A percentile compares a stretch with the other conserved stretches of the same genome.
phyloP scores from a whole-genome alignment of 1,140 invertebrate species.

The Drosophila kohkoa region DNA sequence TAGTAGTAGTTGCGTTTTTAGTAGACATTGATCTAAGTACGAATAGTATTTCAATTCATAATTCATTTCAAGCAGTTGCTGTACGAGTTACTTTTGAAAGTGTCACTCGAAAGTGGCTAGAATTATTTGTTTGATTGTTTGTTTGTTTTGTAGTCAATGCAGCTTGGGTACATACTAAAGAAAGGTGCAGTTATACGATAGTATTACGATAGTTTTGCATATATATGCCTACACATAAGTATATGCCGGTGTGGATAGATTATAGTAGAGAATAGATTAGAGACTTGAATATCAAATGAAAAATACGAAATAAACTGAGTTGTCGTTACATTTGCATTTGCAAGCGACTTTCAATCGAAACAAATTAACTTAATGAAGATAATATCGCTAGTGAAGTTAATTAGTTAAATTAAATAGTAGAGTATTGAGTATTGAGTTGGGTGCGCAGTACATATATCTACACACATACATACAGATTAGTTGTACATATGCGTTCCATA shows the following conservation, averaged over 20 bases:
- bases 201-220: slow-evolving; percentile 53
- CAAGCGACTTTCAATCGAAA: slow-evolving; percentile 4
- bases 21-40: slow-evolving; percentile 75
- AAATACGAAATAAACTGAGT: slow-evolving; percentile 1
- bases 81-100: slow-evolving; percentile 28
- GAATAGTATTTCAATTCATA: slow-evolving; percentile 55
- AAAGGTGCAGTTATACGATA: slow-evolving; percentile 65
- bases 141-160: slow-evolving; percentile 56
- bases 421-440: slow-evolving; percentile 14
- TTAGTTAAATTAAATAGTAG: slow-evolving; percentile 11
- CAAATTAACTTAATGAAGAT: slow-evolving; percentile 5
- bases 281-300: neutral
- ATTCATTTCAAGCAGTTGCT: slow-evolving; percentile 67
- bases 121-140: slow-evolving; percentile 42
- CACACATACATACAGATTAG: slow-evolving; percentile 59
- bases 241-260: slow-evolving; percentile 1
- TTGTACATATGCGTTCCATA: slow-evolving; percentile 56
- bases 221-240: slow-evolving; percentile 23
- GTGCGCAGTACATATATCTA: slow-evolving; percentile 37
- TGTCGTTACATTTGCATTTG: neutral
- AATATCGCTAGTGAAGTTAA: slow-evolving; percentile 2
- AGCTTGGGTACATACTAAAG: slow-evolving; percentile 78
- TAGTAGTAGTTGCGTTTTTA: slow-evolving; percentile 66
- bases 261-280: slow-evolving; percentile 5
- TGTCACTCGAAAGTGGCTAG: slow-evolving; percentile 69